phyloP scores from a whole-genome alignment of 1,140 invertebrate species.

The Whitmania pigra region DNA sequence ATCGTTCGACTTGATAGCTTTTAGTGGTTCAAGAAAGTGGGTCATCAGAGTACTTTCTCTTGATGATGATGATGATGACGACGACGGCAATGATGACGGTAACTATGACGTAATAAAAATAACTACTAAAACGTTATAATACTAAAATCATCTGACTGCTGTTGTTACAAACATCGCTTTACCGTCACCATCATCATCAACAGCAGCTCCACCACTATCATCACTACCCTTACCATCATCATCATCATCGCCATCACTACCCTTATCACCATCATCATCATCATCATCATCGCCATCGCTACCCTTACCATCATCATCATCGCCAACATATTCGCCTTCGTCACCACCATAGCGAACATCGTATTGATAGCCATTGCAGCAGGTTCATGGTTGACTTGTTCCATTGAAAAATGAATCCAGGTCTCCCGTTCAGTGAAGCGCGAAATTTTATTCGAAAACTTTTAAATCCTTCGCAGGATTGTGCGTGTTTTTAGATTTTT shows the following conservation, averaged over 20 bases:
- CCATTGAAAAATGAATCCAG: too few species aligned
- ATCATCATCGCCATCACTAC: neutral
- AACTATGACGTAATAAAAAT: neutral
- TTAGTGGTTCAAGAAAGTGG: too few species aligned
- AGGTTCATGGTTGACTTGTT: neutral
- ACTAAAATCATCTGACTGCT: neutral
- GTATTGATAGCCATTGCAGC: neutral
- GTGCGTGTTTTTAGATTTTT: neutral
- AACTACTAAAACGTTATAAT: too few species aligned
- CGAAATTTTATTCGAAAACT: too few species aligned
- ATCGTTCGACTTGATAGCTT: too few species aligned
- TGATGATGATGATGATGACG: constrained; percentile 10
- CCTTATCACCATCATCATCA: neutral
- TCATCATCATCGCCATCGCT: neutral
- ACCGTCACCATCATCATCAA: too few species aligned
- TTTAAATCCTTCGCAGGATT: too few species aligned
- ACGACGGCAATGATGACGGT: neutral
- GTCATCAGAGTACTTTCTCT: too few species aligned
- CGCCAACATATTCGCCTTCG: neutral
- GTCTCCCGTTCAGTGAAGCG: too few species aligned
- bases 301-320: neutral
- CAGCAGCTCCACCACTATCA: neutral
- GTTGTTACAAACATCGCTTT: neutral
- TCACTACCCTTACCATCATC: neutral
- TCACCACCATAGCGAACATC: neutral